Percentiles rank a stretch among this genome's conserved stretches.
Conservation (phyloP, 2,797 vertebrate genomes). For the Cheirogaleus major region DNA sequence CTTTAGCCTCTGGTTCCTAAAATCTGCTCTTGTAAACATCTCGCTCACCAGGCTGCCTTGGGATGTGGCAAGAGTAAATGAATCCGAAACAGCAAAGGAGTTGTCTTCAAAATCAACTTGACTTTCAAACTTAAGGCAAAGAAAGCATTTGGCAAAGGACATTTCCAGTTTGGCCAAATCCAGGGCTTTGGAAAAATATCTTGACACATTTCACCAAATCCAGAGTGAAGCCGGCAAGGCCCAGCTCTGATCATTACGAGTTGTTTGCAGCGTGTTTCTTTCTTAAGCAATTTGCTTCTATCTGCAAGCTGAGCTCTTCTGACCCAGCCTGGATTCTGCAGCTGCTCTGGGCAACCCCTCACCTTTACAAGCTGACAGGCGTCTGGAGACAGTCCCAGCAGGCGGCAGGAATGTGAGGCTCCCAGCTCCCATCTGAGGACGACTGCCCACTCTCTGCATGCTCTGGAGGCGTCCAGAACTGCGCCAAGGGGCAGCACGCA, state of each 20-base stretch:
- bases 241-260: background rate
- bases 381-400: background rate
- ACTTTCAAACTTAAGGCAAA: background rate
- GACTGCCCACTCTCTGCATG: rapidly evolving
- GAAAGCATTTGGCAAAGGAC: background rate
- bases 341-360: background rate
- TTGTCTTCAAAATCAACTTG: background rate
- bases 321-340: conserved; percentile 23
- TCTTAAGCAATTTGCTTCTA: conserved; percentile 20
- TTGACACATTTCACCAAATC: background rate
- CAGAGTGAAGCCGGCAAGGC: background rate
- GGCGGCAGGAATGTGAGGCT: background rate
- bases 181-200: conserved; percentile 21
- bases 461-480: background rate
- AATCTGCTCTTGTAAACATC: background rate
- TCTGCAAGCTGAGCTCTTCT: background rate
- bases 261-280: conserved; percentile 34
- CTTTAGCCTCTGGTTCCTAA: background rate
- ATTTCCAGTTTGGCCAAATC: conserved; percentile 1
- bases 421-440: background rate
- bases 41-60: background rate
- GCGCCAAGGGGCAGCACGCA: background rate
- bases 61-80: background rate
- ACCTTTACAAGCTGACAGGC: background rate
- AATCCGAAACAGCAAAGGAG: background rate